Base-by-base conservation (phyloP, 2,113 vertebrate species). In the Tenrec ecaudatus region DNA sequence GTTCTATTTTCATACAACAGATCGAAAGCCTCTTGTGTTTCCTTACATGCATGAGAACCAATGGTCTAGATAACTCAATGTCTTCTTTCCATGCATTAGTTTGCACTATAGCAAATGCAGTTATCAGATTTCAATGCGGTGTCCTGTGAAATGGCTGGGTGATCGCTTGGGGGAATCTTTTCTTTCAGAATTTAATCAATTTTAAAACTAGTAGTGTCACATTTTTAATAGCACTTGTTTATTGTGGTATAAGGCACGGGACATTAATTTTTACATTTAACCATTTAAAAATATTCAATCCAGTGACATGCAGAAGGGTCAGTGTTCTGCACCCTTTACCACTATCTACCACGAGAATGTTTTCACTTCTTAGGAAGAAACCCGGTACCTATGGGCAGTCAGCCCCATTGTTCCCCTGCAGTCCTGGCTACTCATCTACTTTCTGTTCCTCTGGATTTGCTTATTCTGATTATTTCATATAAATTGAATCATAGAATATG, bases 141-240 rank as follows among this genome's bases (percentile, higher is more conserved):
- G 25, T 78, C 90, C 17, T 62, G 27, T 80, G n/a, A 91, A 88
- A 85, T 91, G 76, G 20, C 47, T 31, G 38, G 57, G 25, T 60
- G 47, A 68, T n/a, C 31, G 3, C 33, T 4, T 4, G 22, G 19
- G 27, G 69, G 29, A 86, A 82, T 25, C 23, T 83, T 82, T 20
- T n/a, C 75, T 77, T 82, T 71, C 69, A n/a, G 27, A 84, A 33
- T 43, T 71, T 69, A 89, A 78, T 64, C 64, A 60, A 19, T 80
- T 91, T 83, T 81, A 20, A 68, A 85, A 85, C 25, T 17, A 69
- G 43, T 6, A 1, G 36, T 71, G 68, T 12, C 11, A 78, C 16
- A 62, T 79, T 79, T 17, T 60, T 40, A 62, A 66, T 23, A 71
- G 20, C 10, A 60, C 27, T 33, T 10, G 47, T 78, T 69, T 33